These are phyloP conservation scores for Saccopteryx bilineata DNA, from an alignment of 2,113 vertebrate species.

Conservation along the genomic window DNA sequence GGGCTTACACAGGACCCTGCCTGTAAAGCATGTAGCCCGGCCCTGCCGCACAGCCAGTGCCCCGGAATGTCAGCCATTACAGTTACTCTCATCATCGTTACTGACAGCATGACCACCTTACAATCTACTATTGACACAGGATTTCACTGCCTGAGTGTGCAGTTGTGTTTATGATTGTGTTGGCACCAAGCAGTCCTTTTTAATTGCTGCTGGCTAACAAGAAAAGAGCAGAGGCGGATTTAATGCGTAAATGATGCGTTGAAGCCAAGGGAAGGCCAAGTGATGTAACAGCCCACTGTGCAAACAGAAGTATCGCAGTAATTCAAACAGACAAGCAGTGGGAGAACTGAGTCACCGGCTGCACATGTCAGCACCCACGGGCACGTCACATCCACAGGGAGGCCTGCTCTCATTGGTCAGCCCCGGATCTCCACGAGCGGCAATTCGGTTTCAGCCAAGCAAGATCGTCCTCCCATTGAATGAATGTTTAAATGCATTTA, in stretches of 20 bases:
- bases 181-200: conserved; percentile 62
- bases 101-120: background rate
- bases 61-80: background rate
- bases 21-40: background rate
- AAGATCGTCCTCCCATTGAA: background rate
- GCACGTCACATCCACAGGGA: background rate
- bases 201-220: conserved; percentile 75
- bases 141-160: conserved; percentile 34
- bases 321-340: background rate
- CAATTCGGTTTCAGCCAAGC: background rate
- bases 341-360: background rate
- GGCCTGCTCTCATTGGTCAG: background rate
- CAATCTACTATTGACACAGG: conserved; percentile 47
- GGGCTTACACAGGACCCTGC: background rate
- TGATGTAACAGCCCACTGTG: conserved; percentile 70
- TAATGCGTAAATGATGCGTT: conserved; percentile 65
- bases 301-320: background rate
- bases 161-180: conserved; percentile 1
- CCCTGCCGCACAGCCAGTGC: background rate
- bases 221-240: conserved; percentile 72
- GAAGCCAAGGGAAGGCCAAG: conserved; percentile 62
- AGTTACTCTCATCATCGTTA: background rate
- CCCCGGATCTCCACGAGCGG: background rate
- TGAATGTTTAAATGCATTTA: background rate
- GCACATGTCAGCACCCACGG: background rate